Percentiles rank a stretch among this genome's conserved stretches.
Evolutionary conservation across 2,113 vertebrate species (phyloP).

Genomic region (Amphilophus citrinellus): DNA sequence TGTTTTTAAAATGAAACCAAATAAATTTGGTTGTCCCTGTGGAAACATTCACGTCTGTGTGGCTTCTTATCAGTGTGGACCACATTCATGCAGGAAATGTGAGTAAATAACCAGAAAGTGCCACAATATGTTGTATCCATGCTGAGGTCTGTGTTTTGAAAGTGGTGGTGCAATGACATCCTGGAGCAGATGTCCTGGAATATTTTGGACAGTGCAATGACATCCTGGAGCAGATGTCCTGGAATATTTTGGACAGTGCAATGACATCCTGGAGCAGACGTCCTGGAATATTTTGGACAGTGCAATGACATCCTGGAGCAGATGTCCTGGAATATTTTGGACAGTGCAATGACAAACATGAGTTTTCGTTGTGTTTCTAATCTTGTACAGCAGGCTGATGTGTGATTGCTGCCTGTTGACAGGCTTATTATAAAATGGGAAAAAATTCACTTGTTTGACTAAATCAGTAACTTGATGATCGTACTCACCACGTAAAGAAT

Average conservation of each 20-base stretch:
- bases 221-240: no score
- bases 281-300: neutral
- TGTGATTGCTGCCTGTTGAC: neutral
- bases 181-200: neutral
- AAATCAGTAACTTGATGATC: neutral
- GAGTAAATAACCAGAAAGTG: no score
- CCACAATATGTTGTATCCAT: neutral
- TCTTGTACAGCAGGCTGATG: neutral
- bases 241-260: neutral
- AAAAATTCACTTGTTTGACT: neutral
- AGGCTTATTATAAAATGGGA: neutral
- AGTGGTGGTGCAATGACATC: neutral
- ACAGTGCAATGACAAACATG: neutral
- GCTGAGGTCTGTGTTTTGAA: neutral
- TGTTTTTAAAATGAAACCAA: slow-evolving; percentile 13
- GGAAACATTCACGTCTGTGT: fast-evolving
- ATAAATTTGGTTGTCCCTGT: neutral
- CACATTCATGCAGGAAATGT: neutral
- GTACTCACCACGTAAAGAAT: neutral
- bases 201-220: neutral
- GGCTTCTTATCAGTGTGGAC: neutral
- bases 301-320: neutral
- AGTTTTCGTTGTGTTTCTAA: neutral
- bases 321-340: neutral
- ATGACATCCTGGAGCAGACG: neutral